A percentile compares a stretch with the other conserved stretches of the same genome.
Evolutionary conservation across 2,113 vertebrate species (phyloP).

Genomic region (Phaethornis superciliosus): DNA sequence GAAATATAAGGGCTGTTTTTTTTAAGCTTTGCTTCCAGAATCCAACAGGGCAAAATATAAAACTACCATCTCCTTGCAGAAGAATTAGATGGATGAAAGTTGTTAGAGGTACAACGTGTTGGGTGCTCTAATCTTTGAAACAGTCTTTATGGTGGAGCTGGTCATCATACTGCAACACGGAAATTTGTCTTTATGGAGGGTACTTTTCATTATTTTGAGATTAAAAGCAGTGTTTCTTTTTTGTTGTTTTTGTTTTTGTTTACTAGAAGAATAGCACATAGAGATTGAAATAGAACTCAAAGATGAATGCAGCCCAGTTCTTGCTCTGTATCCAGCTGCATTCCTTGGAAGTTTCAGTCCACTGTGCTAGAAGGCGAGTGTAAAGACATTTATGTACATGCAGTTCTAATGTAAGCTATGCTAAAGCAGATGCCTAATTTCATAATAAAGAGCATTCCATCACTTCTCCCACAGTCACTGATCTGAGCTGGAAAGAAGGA

Average conservation of each 20-base stretch:
- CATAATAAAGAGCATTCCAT: not conserved
- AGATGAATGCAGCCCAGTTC: not conserved
- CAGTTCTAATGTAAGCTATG: not conserved
- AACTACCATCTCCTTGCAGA: not conserved
- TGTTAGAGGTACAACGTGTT: not conserved
- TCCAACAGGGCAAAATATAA: not conserved
- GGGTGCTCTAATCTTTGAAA: not conserved
- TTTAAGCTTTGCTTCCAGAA: not conserved
- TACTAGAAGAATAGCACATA: not conserved
- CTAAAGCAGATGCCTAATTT: not conserved
- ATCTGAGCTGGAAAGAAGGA: not conserved
- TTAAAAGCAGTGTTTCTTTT: not conserved
- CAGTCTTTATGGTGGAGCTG: not conserved
- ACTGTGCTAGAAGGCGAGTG: not conserved
- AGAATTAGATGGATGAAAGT: not conserved
- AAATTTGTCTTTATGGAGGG: not conserved
- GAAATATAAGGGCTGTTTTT: not conserved
- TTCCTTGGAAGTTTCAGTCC: not conserved
- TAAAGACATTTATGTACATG: not conserved
- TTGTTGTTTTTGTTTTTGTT: not conserved
- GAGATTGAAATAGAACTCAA: not conserved
- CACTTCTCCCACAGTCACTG: not conserved
- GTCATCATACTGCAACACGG: not conserved
- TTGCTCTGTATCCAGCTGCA: not conserved
- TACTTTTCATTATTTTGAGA: not conserved